Conservation (phyloP, 2,113 vertebrate genomes). For the Edolisoma coerulescens region DNA sequence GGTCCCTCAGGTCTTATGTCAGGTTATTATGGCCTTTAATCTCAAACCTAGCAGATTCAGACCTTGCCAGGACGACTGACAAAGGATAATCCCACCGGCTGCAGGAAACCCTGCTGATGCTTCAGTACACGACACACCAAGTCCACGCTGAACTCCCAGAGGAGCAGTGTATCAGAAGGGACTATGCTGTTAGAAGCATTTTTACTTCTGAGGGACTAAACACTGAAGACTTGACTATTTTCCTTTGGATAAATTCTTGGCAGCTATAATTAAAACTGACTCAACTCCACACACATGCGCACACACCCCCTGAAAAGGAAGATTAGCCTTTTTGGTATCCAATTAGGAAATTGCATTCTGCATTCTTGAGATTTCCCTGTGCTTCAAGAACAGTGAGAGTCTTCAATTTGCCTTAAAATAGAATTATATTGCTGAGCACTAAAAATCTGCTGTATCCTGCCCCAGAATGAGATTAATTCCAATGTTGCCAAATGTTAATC, state of each 20-base stretch:
- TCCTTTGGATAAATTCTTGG: neutral
- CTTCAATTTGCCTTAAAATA: neutral
- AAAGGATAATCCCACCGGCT: neutral
- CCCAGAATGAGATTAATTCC: neutral
- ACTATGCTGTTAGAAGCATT: neutral
- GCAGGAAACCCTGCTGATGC: neutral
- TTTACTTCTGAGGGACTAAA: neutral
- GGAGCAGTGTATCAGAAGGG: neutral
- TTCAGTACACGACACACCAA: neutral
- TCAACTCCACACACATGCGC: neutral
- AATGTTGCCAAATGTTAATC: neutral
- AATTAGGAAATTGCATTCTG: neutral
- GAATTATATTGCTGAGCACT: neutral
- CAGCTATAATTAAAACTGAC: neutral
- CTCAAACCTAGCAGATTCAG: neutral
- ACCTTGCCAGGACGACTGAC: neutral
- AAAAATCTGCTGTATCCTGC: neutral
- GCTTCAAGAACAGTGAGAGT: neutral
- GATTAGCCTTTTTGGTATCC: neutral
- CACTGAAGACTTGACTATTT: neutral
- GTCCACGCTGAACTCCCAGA: neutral
- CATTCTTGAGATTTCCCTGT: neutral
- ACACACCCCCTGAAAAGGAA: neutral
- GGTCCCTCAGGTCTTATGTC: neutral
- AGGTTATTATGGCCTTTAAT: conserved; percentile 1